A percentile compares a stretch with the other conserved stretches of the same genome.
Evolutionary conservation across 2,888 invertebrate species (phyloP).

Genomic region (Xestia xanthographa): DNA sequence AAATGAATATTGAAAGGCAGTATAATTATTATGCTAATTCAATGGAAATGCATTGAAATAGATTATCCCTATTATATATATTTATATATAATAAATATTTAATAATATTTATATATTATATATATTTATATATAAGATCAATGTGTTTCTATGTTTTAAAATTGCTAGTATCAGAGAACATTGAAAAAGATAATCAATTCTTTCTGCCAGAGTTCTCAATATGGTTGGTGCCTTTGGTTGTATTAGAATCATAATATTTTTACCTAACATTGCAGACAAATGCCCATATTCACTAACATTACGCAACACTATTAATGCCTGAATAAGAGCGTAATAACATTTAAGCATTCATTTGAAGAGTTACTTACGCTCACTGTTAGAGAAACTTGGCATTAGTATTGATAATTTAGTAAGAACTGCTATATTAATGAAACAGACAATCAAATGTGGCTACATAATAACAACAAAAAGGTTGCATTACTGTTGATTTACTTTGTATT

Average conservation of each 20-base stretch:
- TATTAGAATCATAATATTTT: background rate
- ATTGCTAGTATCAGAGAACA: background rate
- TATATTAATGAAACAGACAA: background rate
- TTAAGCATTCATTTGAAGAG: background rate
- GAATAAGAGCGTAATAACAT: background rate
- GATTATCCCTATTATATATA: no score
- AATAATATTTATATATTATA: no score
- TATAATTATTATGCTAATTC: conserved; percentile 3
- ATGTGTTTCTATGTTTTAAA: background rate
- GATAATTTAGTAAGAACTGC: background rate
- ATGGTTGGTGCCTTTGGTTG: background rate
- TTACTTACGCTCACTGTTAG: background rate
- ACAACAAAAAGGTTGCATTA: conserved; percentile 66
- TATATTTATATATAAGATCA: no score
- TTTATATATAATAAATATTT: no score
- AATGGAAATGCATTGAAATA: background rate
- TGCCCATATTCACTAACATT: background rate
- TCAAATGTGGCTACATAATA: background rate
- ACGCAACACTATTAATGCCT: background rate
- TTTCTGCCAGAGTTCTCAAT: background rate
- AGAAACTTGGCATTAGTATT: background rate
- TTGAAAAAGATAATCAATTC: background rate
- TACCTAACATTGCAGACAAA: background rate
- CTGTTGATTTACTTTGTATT: conserved; percentile 92
- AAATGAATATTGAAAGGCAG: conserved; percentile 6